Base-by-base conservation (phyloP, 1,140 invertebrate species). In the Drosophila lowei region DNA sequence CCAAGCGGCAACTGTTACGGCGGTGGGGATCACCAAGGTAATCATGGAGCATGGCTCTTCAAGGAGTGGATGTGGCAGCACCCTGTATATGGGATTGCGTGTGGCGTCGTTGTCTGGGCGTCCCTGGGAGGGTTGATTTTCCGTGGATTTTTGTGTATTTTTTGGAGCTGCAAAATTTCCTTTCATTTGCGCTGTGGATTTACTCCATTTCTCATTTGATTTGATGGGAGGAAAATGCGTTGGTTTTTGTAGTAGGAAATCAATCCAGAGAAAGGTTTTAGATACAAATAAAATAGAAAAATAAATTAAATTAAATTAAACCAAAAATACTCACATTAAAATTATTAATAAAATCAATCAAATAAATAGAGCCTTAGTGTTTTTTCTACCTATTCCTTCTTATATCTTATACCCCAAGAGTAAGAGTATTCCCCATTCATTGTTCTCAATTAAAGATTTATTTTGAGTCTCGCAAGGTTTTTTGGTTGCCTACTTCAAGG, bases 1-100 rank as follows among this genome's bases (percentile, higher is more conserved):
- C 79, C 79, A 81, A 78, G 73, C 79, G 60, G 79, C 70, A 83
- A 81, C 79, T 81, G 79, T 83, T 81, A 81, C 79, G 74, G 72
- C 66, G 61, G 18, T 2, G 18, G 18, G 18, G 59, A 75, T 63
- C 68, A 66, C 53, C 68, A 83, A 81, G 74, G 78, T 83, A 81
- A 78, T 81, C 74, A 61, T n/a, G 30, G 52, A 49, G 58, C 52
- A 50, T 15, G 16, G 34, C 25, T 38, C 3, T 13, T 38, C 11
- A 18, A 21, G 34, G 62, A 59, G 58, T 48, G 62, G 30, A 11
- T 49, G 42, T 42, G 21, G 34, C 42, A 30, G 58, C 70, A 57
- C 60, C 70, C 79, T 58, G 53, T 59, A 59, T 59, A 61, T 49
- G 38, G 48, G 59, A 61, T 83, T 83, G 74, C 74, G 68, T 78